Percentiles rank a stretch among this genome's conserved stretches.
Evolutionary conservation across 2,797 vertebrate genomes (phyloP).

Genomic region (Lophotriccus pileatus): DNA sequence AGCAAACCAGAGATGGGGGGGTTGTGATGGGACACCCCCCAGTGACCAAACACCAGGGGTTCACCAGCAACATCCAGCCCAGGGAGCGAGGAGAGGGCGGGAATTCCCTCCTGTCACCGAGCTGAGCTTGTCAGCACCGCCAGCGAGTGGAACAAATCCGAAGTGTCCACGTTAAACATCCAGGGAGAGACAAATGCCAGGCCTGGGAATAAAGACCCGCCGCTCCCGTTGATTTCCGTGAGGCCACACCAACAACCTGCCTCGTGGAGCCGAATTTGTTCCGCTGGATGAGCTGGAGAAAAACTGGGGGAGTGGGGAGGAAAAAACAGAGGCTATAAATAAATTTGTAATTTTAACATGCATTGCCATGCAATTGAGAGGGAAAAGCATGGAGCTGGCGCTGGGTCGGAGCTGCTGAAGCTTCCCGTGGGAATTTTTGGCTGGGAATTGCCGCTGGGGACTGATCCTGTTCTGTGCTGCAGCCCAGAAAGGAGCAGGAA

Average conservation of each 20-base stretch:
- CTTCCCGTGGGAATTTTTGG: not conserved
- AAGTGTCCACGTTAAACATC: slow-evolving; percentile 24
- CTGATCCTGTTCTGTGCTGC: not conserved
- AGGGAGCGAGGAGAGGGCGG: not conserved
- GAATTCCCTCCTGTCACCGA: not conserved
- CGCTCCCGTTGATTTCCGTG: slow-evolving; percentile 52
- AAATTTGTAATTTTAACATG: slow-evolving; percentile 71
- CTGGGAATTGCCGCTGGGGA: not conserved
- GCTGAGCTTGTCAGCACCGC: not conserved
- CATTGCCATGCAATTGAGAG: slow-evolving; percentile 68
- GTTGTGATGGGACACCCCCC: not conserved
- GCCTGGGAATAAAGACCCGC: slow-evolving; percentile 26
- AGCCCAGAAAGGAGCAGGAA: not conserved
- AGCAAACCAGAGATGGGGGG: not conserved
- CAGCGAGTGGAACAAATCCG: slow-evolving; percentile 66
- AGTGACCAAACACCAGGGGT: fast-evolving
- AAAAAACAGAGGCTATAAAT: slow-evolving; percentile 59
- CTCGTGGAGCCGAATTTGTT: slow-evolving; percentile 72
- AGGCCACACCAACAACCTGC: slow-evolving; percentile 58
- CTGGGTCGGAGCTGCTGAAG: not conserved
- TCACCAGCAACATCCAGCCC: not conserved
- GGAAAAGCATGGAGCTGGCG: not conserved
- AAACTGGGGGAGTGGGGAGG: not conserved
- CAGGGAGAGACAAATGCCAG: slow-evolving; percentile 17
- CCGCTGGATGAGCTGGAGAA: slow-evolving; percentile 55